These are phyloP conservation scores for Pandemis cinnamomeana DNA, from an alignment of 2,888 invertebrate species.

Conservation along the genomic window DNA sequence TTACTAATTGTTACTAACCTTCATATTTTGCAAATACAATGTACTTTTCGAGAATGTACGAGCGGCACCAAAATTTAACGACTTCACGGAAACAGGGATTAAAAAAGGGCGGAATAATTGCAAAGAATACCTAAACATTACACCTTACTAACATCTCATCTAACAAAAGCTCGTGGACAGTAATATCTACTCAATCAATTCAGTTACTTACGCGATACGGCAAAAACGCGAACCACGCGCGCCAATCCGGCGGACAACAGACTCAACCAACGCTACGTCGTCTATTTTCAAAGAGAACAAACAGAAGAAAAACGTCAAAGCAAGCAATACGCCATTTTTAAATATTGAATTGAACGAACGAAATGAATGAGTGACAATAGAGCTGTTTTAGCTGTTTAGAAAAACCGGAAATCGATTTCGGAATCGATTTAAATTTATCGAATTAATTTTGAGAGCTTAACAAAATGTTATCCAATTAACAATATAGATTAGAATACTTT, in stretches of 20 bases:
- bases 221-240: background rate
- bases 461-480: too few relatives aligned
- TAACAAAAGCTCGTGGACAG: conserved; percentile 7
- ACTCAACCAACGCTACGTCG: too few relatives aligned
- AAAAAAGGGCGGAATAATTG: conserved; percentile 19
- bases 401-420: background rate
- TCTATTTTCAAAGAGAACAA: background rate
- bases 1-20: conserved; percentile 37
- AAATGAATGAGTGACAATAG: background rate
- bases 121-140: conserved; percentile 32
- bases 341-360: conserved; percentile 4
- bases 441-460: background rate
- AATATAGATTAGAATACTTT: too few relatives aligned
- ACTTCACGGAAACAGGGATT: background rate
- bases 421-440: background rate
- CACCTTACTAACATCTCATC: conserved; percentile 7
- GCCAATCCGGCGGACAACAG: background rate
- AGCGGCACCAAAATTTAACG: background rate
- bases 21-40: conserved; percentile 32
- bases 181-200: background rate
- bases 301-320: background rate
- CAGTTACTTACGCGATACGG: conserved; percentile 30
- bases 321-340: background rate
- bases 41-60: conserved; percentile 15
- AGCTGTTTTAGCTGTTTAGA: background rate